Percentiles rank a stretch among this genome's conserved stretches.
Conservation (phyloP, 2,113 vertebrate genomes). For the Hassar affinis region DNA sequence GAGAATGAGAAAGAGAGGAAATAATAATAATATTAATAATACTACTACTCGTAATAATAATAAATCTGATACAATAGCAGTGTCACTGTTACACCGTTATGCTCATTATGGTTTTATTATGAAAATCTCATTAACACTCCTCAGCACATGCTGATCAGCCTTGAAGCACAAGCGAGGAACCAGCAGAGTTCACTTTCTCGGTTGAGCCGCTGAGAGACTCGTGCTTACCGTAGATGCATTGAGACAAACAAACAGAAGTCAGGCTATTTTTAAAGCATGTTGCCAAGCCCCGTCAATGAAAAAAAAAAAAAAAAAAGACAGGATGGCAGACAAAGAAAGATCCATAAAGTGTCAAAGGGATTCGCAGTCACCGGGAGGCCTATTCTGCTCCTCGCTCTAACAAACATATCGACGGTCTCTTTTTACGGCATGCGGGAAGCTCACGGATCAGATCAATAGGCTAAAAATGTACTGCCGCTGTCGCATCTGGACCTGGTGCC, state of each 20-base stretch:
- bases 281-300: conserved; percentile 40
- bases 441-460: conserved; percentile 42
- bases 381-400: conserved; percentile 32
- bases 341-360: conserved; percentile 42
- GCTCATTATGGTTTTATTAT: not conserved
- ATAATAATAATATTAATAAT: not conserved
- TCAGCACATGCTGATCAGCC: conserved; percentile 1
- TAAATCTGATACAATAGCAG: not conserved
- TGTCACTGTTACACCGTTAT: not conserved
- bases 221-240: not conserved
- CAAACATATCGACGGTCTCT: conserved; percentile 46
- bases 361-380: conserved; percentile 36
- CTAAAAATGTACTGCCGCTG: conserved; percentile 36
- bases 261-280: conserved; percentile 48
- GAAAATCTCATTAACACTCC: conserved; percentile 6
- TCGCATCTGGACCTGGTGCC: conserved; percentile 14
- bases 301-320: conserved; percentile 38
- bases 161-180: conserved; percentile 4
- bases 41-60: not conserved
- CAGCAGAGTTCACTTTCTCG: not conserved
- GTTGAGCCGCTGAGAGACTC: not conserved
- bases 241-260: conserved; percentile 39
- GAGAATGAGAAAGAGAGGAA: not conserved
- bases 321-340: conserved; percentile 47
- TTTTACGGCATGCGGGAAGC: conserved; percentile 18